These are phyloP conservation scores for Vimba vimba DNA, from an alignment of 2,113 vertebrate genomes.

Conservation along the genomic window DNA sequence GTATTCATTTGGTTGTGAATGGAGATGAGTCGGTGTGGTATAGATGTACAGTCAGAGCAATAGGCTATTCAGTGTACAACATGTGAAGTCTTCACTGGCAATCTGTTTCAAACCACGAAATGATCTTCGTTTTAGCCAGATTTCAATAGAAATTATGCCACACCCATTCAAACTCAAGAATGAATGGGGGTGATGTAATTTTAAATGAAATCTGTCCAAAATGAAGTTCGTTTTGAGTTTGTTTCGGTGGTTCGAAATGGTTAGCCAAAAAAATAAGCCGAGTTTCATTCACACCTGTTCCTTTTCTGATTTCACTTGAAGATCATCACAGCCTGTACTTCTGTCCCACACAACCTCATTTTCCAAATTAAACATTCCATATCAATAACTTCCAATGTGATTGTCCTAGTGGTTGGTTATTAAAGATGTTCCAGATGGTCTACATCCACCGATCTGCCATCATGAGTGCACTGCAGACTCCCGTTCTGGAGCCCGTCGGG, in stretches of 20 bases:
- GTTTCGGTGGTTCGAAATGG: not conserved
- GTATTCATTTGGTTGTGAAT: conserved; percentile 2
- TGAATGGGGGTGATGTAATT: not conserved
- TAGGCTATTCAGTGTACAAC: not conserved
- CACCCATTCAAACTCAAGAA: not conserved
- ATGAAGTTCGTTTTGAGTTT: not conserved
- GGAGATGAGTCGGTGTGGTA: not conserved
- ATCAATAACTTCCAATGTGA: not conserved
- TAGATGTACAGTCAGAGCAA: not conserved
- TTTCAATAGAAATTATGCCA: not conserved
- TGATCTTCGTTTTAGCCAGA: not conserved
- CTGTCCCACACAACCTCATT: not conserved
- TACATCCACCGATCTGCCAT: not conserved
- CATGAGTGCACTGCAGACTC: not conserved
- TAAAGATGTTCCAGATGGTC: not conserved
- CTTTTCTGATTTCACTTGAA: not conserved
- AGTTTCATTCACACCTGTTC: not conserved
- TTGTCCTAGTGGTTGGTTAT: not conserved
- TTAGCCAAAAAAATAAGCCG: too few relatives aligned
- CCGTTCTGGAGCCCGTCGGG: not conserved
- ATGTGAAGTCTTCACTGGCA: not conserved
- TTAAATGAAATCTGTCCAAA: not conserved
- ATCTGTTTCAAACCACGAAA: not conserved
- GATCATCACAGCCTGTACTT: not conserved
- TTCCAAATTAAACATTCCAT: not conserved